phyloP scores from a whole-genome alignment of 2,113 vertebrate genomes.

The Callaeas wilsoni region DNA sequence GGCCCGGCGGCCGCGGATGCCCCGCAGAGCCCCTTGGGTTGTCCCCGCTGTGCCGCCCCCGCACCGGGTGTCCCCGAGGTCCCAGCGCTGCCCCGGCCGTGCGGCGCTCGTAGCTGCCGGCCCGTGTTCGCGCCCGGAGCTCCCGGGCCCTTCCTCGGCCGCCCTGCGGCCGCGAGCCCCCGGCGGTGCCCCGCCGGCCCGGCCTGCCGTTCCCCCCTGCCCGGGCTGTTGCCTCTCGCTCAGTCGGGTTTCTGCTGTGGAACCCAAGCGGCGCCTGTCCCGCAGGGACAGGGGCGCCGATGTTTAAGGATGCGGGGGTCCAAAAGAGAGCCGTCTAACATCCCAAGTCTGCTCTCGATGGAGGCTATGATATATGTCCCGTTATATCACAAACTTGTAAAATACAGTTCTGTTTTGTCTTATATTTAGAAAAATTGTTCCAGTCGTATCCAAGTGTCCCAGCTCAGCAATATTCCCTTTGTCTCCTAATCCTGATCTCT shows the following conservation, averaged over 20 bases:
- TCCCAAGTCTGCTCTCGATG: not conserved
- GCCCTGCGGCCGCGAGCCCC: not conserved
- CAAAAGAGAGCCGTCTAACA: accelerated
- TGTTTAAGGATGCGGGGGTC: accelerated
- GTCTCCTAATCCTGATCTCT: not conserved
- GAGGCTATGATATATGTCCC: accelerated
- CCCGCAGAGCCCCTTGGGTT: accelerated
- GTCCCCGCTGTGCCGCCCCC: not conserved
- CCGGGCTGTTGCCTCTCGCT: not conserved
- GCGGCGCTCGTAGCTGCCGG: not conserved
- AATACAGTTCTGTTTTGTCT: not conserved
- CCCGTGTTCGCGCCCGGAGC: accelerated
- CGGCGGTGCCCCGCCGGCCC: not conserved
- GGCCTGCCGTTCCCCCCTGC: not conserved
- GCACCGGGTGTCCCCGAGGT: not conserved
- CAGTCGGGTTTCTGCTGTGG: not conserved
- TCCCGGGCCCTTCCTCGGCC: not conserved
- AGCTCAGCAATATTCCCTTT: not conserved
- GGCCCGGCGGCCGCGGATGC: not conserved
- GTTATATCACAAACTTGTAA: not conserved
- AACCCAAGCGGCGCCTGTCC: not conserved
- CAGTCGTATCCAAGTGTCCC: not conserved
- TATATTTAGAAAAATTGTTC: not conserved
- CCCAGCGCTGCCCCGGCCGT: not conserved
- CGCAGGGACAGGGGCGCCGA: accelerated